phyloP scores from a whole-genome alignment of 2,113 vertebrate species.

The Terrapene triunguis region DNA sequence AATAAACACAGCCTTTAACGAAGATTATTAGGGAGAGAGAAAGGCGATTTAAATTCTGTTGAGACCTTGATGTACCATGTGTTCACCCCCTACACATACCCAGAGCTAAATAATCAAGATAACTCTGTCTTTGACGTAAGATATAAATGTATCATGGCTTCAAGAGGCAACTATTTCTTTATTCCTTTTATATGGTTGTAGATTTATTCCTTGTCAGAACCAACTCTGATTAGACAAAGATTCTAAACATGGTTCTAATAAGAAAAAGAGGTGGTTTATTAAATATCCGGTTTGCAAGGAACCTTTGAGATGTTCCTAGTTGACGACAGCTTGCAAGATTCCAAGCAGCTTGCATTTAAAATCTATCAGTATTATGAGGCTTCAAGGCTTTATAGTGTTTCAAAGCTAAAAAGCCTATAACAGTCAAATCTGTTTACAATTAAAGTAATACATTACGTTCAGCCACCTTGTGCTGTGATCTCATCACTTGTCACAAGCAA shows the following conservation, averaged over 20 bases:
- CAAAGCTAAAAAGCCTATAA: background rate
- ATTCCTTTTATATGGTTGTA: background rate
- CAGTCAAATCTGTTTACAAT: background rate
- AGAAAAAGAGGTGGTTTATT: background rate
- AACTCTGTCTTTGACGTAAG: background rate
- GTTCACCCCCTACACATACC: no score
- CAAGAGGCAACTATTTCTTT: background rate
- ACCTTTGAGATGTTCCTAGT: background rate
- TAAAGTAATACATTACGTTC: background rate
- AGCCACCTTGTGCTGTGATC: background rate
- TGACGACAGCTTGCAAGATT: background rate
- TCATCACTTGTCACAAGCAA: background rate
- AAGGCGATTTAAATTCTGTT: background rate
- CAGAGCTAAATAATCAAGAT: background rate
- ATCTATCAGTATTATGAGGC: background rate
- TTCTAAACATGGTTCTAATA: background rate
- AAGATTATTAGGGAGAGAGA: background rate
- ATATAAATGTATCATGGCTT: background rate
- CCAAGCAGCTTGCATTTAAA: background rate
- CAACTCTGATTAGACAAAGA: background rate
- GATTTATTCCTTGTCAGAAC: background rate
- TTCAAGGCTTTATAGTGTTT: background rate
- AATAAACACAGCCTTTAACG: background rate
- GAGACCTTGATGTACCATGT: background rate
- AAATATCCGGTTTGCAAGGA: background rate